Evolutionary conservation across 2,888 invertebrate species (phyloP), one percentile per base, ranked within the genome.

Genomic region (Meghimatium bilineatum): DNA sequence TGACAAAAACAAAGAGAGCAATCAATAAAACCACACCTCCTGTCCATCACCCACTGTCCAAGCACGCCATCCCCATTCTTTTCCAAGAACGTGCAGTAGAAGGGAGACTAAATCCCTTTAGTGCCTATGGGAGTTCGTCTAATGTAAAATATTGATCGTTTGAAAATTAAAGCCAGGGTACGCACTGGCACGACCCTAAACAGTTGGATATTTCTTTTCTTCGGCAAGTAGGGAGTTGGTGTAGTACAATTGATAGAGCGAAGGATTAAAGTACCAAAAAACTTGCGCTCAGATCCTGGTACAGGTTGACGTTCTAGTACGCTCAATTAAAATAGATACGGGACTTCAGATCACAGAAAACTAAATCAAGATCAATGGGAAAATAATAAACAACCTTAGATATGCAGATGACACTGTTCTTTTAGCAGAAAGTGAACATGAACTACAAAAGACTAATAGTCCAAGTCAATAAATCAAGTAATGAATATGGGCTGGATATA

Each of bases 131-230:
- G 32, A 10, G 32, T 44, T 23, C 56, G 36, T n/a, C 29, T 52
- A 74, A 74, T 74, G 74, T 52, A 52, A 52, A 74, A 74, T 74
- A 74, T 74, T 74, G 74, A 74, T 74, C 74, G 52, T 20, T 52
- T 20, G 74, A 52, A 74, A 32, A 74, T 32, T 52, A 74, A 20
- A 32, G 52, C 32, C 74, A 34, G 23, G 32, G 23, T 6, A 8
- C 49, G 72, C 44, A 72, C 44, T 52, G 0, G 20, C 14, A 74
- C 29, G 52, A 38, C 49, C 49, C 12, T 34, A 34, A 23, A 74
- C 74, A 74, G 52, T 74, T 32, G 74, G 1, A 29, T 14, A 20
- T 52, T 44, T 32, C 17, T 29, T 74, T 14, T 17, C 72, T 32
- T 52, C 29, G 32, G 32, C 49, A 74, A 32, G 44, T 44, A 12